Base-by-base conservation (phyloP, 2,113 vertebrate species). In the Nothocercus nigrocapillus region DNA sequence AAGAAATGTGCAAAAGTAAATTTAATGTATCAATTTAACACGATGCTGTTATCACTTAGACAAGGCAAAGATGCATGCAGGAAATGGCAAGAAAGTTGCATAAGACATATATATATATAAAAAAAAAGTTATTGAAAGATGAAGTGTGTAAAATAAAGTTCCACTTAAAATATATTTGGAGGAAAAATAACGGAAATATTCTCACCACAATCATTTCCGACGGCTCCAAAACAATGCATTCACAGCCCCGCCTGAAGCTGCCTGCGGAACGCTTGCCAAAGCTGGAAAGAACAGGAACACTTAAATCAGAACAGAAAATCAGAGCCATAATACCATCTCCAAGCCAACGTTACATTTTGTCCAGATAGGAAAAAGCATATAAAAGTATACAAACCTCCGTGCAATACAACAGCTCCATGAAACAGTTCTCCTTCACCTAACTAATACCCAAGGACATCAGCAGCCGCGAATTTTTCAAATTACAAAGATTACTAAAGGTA, bases 191-290 rank as follows among this genome's bases (percentile, higher is more conserved):
- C 27, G 73, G 67, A 92, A 93, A 72, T 59, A 88, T 70, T 89
- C 98, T 98, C 97, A 99, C 99, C 99, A 99, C 99, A 96, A 99
- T 99, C 99, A 99, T 99, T 98, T 99, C 99, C 85, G 99, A 99
- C 72, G 99, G 99, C 96, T 99, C 99, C 97, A 99, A 98, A 93
- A 99, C 99, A 98, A 99, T 99, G 98, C 99, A 99, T 98, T 99
- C 99, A 97, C 99, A 99, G 96, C 99, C 99, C 80, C 99, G 99
- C 27, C 99, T 98, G 95, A 99, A 98, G 97, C 99, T 99, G 96
- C 99, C 99, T 3, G 99, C 99, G 79, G 99, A 99, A 59, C 99
- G 98, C 92, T 99, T 99, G 90, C 99, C 99, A 96, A 99, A 99
- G 96, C 99, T 99, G 93, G 82, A 58, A 32, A 82, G 91, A 94